phyloP scores from a whole-genome alignment of 2,797 vertebrate species.

The Danio choprae region DNA sequence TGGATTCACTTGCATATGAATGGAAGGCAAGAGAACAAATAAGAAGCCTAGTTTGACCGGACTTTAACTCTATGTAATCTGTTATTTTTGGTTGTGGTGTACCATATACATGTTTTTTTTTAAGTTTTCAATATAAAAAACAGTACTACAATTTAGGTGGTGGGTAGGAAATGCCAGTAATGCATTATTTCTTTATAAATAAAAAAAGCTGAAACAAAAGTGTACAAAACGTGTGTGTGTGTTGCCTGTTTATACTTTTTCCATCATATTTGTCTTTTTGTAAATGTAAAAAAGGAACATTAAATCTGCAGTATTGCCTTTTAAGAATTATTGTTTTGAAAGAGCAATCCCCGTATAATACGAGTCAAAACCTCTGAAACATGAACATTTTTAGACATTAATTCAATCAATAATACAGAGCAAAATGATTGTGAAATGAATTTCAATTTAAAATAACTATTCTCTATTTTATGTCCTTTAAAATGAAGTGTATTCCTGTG shows the following conservation, averaged over 20 bases:
- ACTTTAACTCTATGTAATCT: neutral
- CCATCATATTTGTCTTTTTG: neutral
- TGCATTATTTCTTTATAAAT: neutral
- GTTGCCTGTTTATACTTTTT: neutral
- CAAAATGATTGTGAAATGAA: too few species aligned
- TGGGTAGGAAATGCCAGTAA: neutral
- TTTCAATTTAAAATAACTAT: too few species aligned
- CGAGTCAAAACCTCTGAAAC: too few species aligned
- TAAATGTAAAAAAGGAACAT: neutral
- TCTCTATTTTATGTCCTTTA: too few species aligned
- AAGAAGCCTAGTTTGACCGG: too few species aligned
- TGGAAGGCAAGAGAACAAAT: too few species aligned
- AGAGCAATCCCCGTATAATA: too few species aligned
- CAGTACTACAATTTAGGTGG: neutral
- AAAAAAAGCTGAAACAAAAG: neutral
- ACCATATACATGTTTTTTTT: constrained; percentile 6
- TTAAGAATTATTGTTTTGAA: neutral
- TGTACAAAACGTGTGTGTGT: neutral
- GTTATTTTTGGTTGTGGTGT: neutral
- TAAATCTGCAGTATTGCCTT: neutral
- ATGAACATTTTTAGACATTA: too few species aligned
- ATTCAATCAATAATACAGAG: too few species aligned
- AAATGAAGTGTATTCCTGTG: too few species aligned
- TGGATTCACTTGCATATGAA: too few species aligned
- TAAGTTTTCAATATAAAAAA: neutral